Conservation (phyloP, 2,888 invertebrate species). For the Pimpla rufipes region DNA sequence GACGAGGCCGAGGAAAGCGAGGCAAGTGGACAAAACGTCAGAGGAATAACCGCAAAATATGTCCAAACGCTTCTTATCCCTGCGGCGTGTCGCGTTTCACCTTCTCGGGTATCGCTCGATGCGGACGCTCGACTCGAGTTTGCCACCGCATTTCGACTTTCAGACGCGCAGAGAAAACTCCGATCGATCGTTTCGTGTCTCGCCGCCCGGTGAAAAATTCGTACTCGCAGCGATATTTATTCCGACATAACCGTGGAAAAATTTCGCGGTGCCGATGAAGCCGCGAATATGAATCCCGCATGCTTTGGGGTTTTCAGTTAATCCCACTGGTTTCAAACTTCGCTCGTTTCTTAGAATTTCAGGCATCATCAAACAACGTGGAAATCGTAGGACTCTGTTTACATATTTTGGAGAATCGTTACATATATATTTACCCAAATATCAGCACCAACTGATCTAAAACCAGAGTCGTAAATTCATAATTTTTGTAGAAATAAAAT, state of each 20-base stretch:
- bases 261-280: not conserved
- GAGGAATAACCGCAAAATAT: not conserved
- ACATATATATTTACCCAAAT: too few species aligned
- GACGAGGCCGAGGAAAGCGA: slow-evolving; percentile 78
- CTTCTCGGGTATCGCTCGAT: not conserved
- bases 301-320: too few species aligned
- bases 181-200: not conserved
- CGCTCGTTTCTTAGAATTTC: too few species aligned
- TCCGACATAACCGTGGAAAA: not conserved
- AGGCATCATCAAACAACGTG: too few species aligned
- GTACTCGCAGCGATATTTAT: not conserved
- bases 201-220: not conserved
- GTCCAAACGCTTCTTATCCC: not conserved
- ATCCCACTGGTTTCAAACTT: too few species aligned
- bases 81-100: not conserved
- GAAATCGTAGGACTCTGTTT: too few species aligned
- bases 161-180: not conserved
- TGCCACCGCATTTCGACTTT: not conserved
- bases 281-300: not conserved
- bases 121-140: not conserved
- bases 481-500: too few species aligned
- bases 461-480: too few species aligned
- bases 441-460: too few species aligned
- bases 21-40: slow-evolving; percentile 67
- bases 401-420: too few species aligned